Evolutionary conservation across 2,113 vertebrate species (phyloP), one percentile per base, ranked within the genome.

Genomic region (Mungos mungo): DNA sequence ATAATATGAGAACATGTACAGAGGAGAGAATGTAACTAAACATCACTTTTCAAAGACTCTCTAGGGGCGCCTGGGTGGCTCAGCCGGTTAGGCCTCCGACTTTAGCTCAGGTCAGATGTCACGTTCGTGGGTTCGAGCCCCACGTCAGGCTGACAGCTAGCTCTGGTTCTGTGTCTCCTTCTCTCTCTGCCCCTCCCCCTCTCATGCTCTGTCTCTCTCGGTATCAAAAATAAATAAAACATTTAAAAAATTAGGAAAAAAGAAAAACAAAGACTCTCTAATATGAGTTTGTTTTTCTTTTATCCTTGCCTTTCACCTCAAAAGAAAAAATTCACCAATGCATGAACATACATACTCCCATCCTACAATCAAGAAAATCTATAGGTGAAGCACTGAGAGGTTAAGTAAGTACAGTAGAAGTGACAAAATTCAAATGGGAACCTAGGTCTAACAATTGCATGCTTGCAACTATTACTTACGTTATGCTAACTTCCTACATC

Each of bases 281-380:
- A 16, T 65, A 88, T 35, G 45, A 66, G 8, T 31, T 97, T 45
- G 29, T 45, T 65, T 83, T 83, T 41, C 41, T 41, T 92, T 50
- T 93, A 27, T 54, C n/a, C 33, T 72, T 89, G 38, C 31, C 38
- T 50, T 90, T 90, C 21, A 65, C 27, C 50, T 93, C 71, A 81
- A 93, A 89, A 89, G 60, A 65, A 88, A 94, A 82, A 63, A 76
- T 33, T 83, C 52, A 74, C 13, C n/a, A 79, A 21, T 63, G 19
- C 10, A 8, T 23, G 33, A 8, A 27, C 38, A 38, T 35, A 54
- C 45, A 87, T 10, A 68, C 25, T 57, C 21, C 16, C 16, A 63
- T 18, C 38, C 57, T 47, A 88, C 33, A 96, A 74, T 80, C 71
- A 96, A 94, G 85, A 93, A 84, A 92, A 90, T 76, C 90, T 76